Percentiles rank a stretch among this genome's conserved stretches.
Evolutionary conservation across 2,797 vertebrate species (phyloP).

Genomic region (Pyrocephalus nanus): DNA sequence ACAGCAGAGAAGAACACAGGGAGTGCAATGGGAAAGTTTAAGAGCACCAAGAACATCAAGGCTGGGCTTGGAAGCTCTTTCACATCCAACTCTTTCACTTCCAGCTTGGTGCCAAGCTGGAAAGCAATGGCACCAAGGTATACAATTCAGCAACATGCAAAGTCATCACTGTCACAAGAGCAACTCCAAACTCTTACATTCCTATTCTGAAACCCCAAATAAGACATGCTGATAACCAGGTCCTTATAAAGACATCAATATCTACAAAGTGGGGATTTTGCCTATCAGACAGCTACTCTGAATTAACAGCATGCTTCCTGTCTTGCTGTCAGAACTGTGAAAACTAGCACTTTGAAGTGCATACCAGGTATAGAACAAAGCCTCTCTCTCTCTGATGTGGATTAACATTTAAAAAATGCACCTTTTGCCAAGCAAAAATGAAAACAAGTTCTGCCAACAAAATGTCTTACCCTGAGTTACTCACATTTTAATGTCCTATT

Average conservation of each 20-base stretch:
- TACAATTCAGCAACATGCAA: neutral
- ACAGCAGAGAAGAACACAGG: neutral
- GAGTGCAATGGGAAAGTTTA: neutral
- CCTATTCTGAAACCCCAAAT: neutral
- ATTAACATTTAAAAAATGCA: constrained; percentile 7
- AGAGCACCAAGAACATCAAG: neutral
- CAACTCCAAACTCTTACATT: neutral
- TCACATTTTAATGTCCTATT: neutral
- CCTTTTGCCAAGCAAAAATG: neutral
- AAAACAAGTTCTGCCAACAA: neutral
- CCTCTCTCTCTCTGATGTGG: neutral
- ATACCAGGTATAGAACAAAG: neutral
- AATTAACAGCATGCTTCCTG: neutral
- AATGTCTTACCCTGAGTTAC: neutral
- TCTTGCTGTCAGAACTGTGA: neutral
- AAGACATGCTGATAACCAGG: neutral
- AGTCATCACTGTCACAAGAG: neutral
- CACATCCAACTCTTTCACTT: neutral
- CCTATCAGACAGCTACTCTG: neutral
- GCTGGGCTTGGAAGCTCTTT: neutral
- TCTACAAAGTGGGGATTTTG: neutral
- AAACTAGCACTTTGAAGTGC: neutral
- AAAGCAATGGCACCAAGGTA: neutral
- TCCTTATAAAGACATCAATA: neutral
- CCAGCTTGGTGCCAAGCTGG: neutral